phyloP scores from a whole-genome alignment of 1,140 invertebrate genomes.

The Brachionus koreanus region DNA sequence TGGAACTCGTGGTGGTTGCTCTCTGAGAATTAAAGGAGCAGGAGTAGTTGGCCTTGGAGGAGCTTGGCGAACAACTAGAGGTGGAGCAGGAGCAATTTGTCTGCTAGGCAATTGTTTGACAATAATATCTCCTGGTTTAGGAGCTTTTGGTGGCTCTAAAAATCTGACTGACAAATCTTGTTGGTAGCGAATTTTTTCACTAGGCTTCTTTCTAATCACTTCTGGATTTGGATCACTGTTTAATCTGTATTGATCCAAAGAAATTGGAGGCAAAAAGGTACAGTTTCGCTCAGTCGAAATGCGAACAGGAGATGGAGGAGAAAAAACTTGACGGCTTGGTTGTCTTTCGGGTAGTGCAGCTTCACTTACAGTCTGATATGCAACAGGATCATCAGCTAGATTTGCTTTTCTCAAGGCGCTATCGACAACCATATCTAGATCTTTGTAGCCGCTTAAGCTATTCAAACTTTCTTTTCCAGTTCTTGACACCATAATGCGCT shows the following conservation, averaged over 20 bases:
- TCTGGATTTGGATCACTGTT: slow-evolving; percentile 41
- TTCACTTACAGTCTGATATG: slow-evolving; percentile 16
- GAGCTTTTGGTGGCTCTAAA: slow-evolving; percentile 30
- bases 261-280: background rate
- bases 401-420: slow-evolving; percentile 1
- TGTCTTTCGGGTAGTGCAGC: slow-evolving; percentile 10
- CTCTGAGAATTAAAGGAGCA: background rate
- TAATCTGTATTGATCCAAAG: slow-evolving; percentile 31
- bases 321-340: background rate
- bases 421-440: background rate
- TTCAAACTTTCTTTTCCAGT: background rate
- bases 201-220: slow-evolving; percentile 17
- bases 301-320: background rate
- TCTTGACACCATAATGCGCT: background rate
- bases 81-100: slow-evolving; percentile 38
- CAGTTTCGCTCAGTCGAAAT: background rate
- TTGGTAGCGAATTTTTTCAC: background rate
- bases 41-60: slow-evolving; percentile 6
- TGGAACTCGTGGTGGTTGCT: slow-evolving; percentile 19
- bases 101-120: slow-evolving; percentile 8
- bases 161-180: slow-evolving; percentile 24
- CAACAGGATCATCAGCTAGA: background rate
- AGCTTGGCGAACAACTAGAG: slow-evolving; percentile 24
- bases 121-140: slow-evolving; percentile 16
- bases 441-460: background rate